Evolutionary conservation across 2,888 invertebrate species (phyloP).

Genomic region (Fissipunctia ypsillon): DNA sequence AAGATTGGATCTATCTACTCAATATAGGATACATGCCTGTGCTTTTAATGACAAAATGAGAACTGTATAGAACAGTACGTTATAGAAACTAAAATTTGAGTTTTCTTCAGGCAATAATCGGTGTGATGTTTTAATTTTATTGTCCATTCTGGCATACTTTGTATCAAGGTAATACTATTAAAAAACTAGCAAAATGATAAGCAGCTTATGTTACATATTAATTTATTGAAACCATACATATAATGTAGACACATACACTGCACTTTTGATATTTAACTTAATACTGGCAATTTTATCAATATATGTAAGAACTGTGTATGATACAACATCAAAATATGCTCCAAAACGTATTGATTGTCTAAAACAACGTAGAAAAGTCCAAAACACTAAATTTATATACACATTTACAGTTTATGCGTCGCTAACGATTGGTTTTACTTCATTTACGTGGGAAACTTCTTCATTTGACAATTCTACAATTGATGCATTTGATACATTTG

Average conservation of each 20-base stretch:
- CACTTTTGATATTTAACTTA: slow-evolving; percentile 46
- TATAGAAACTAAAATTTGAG: neutral
- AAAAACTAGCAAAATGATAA: slow-evolving; percentile 44
- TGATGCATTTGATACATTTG: slow-evolving; percentile 59
- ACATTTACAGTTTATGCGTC: slow-evolving; percentile 64
- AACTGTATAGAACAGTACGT: neutral
- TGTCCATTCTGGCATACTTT: neutral
- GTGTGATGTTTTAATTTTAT: neutral
- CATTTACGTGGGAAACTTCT: slow-evolving; percentile 72
- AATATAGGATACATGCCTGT: too few relatives aligned
- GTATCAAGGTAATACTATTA: neutral
- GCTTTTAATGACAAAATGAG: neutral
- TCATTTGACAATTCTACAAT: slow-evolving; percentile 65
- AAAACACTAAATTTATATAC: slow-evolving; percentile 64
- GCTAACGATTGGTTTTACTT: slow-evolving; percentile 72
- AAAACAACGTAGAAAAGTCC: slow-evolving; percentile 66
- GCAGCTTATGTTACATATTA: slow-evolving; percentile 29
- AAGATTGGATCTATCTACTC: neutral
- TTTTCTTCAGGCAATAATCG: neutral
- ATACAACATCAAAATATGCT: slow-evolving; percentile 56
- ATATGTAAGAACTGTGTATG: slow-evolving; percentile 57
- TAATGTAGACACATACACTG: slow-evolving; percentile 53
- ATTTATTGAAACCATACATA: slow-evolving; percentile 54
- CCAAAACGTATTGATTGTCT: slow-evolving; percentile 51
- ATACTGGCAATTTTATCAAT: slow-evolving; percentile 56